Conservation (phyloP, 2,888 invertebrate genomes). For the Ephialtes manifestator region DNA sequence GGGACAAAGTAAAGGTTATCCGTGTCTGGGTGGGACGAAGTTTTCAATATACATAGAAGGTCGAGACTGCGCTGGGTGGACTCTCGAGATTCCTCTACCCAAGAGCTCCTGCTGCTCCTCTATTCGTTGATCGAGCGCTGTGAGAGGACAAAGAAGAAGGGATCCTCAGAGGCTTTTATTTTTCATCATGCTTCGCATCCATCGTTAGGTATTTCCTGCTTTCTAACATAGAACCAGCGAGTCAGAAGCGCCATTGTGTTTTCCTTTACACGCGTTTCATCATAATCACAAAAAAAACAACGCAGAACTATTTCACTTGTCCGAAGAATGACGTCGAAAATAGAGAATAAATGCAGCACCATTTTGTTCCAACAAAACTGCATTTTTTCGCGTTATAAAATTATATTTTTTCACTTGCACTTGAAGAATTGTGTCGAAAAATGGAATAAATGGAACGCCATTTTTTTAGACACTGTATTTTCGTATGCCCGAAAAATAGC, state of each 20-base stretch:
- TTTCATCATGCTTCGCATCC: not conserved
- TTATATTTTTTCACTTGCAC: too few species aligned
- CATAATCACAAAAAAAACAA: not conserved
- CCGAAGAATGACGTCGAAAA: too few species aligned
- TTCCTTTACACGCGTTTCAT: not conserved
- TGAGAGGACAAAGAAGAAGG: not conserved
- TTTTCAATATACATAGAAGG: slow-evolving; percentile 17
- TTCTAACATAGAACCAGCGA: not conserved
- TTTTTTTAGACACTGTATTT: too few species aligned
- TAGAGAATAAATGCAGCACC: too few species aligned
- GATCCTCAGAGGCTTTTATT: not conserved
- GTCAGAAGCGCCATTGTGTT: not conserved
- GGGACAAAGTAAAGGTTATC: slow-evolving; percentile 30
- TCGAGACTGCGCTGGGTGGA: not conserved
- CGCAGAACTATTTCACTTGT: not conserved
- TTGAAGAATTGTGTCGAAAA: too few species aligned
- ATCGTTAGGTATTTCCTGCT: not conserved
- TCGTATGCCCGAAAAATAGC: too few species aligned
- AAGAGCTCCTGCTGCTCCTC: slow-evolving; percentile 21
- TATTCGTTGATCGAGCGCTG: slow-evolving; percentile 10
- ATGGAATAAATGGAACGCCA: too few species aligned
- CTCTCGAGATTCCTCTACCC: slow-evolving; percentile 41
- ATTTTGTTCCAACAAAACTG: too few species aligned
- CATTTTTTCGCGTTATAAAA: too few species aligned
- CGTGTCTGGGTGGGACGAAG: not conserved